Base-by-base conservation (phyloP, 2,113 vertebrate genomes). In the Oreochromis tanganicae region DNA sequence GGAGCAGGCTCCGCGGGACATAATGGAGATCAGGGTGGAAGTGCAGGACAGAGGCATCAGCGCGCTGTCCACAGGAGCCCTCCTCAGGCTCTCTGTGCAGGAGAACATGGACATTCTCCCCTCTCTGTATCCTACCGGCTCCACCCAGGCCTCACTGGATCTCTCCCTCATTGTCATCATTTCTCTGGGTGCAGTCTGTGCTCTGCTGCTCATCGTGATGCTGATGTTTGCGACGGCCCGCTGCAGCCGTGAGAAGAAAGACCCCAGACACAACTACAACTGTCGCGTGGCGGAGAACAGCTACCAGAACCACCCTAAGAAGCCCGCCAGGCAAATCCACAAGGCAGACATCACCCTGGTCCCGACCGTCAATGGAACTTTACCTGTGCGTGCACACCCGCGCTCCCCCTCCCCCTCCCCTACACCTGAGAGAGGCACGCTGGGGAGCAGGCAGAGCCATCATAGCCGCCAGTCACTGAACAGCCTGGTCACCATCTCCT, bases 401-500 rank as follows among this genome's bases (percentile, higher is more conserved):
- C 96, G 96, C 82, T 97, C 99, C 4, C 98, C 98, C 0, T 97
- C 98, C 0, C 97, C 98, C 0, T 99, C 99, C 2, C 99, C 99
- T 0, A 96, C 97, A 29, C 96, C 98, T 56, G 99, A 99, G 75
- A 96, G 98, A 88, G 98, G 97, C 9, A 97, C 97, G 2, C 97
- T 98, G 94, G 97, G 97, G 88, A 98, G 97, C 93, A 94, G 97
- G 34, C 98, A 98, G 95, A 99, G 97, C 94, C 98, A 99, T 71
- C 97, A 99, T 83, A 99, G 98, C 91, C 98, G 98, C 86, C 99
- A 99, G 61, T 99, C 98, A 0, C 97, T 99, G 82, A 99, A 99
- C 96, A 99, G 99, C 94, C 95, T 99, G 90, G 98, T 99, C 91
- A 99, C 98, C 81, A 99, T 99, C 91, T 99, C 98, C 59, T 99